Base-by-base conservation (phyloP, 2,797 vertebrate genomes). In the Gymnothorax javanicus region DNA sequence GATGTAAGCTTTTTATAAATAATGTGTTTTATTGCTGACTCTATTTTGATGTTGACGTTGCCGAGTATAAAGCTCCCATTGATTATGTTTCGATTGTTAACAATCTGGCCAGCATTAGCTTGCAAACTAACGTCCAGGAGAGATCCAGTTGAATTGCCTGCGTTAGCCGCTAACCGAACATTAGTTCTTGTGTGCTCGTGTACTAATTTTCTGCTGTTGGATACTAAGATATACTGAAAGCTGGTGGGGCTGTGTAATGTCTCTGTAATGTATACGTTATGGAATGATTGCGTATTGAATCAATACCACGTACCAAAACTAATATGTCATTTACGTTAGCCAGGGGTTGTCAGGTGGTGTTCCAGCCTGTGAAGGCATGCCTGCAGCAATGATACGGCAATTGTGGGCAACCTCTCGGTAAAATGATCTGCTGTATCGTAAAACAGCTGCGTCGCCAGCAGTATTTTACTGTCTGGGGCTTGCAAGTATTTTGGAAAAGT, bases 21-120 rank as follows among this genome's bases (percentile, higher is more conserved):
- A 6, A 13, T 8, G 60, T 11, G 25, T 59, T 27, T 33, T 33
- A 33, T 23, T 27, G 25, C 2, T 56, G 57, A 17, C 9, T 83
- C 57, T 33, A 57, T 83, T 59, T 83, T 59, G 27, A 11, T 83
- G n/a, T 59, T 27, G 17, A 33, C 60, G 56, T 83, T 60, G 82
- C 25, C 12, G 27, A 7, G 20, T 77, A 6, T 77, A 77, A 75
- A 27, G 71, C 8, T 52, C 13, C 43, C 75, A 13, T 75, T 9
- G 71, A 33, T 33, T 77, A 43, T 33, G 25, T 43, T 43, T 17
- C 52, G 50, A 20, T 81, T 43, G 43, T 79, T 33, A 54, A 11
- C 23, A 81, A 83, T 20, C 57, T 59, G 15, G 82, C 82, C 57
- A 82, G 54, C 79, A n/a, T 52, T 81, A 82, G 57, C 33, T 43